These are phyloP conservation scores for Amphiprion clarkii DNA, from an alignment of 2,797 vertebrate species.

Conservation along the genomic window DNA sequence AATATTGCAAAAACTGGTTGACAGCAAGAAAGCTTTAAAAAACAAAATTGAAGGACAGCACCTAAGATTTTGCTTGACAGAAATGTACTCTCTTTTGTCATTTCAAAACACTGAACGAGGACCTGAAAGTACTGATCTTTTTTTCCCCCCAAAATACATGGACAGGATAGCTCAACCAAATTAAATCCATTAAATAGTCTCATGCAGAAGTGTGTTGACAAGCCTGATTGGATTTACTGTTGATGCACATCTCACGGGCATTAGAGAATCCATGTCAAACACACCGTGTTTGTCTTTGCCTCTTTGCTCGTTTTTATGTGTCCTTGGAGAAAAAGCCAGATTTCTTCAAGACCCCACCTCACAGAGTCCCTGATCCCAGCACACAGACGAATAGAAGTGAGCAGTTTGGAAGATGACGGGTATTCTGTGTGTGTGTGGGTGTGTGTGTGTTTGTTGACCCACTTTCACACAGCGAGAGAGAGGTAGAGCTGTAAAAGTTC, in stretches of 20 bases:
- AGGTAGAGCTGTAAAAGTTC: constrained; percentile 68
- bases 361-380: constrained; percentile 45
- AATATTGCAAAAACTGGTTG: neutral
- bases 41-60: neutral
- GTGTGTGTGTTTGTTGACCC: constrained; percentile 71
- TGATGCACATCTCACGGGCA: constrained; percentile 37
- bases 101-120: neutral
- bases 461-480: constrained; percentile 66
- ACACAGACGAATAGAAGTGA: constrained; percentile 45
- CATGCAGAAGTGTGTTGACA: constrained; percentile 47
- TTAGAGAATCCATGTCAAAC: constrained; percentile 60
- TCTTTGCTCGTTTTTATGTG: constrained; percentile 31
- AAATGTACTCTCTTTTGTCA: neutral
- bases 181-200: constrained; percentile 34
- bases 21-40: neutral
- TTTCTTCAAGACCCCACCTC: constrained; percentile 45
- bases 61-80: neutral
- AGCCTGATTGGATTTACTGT: constrained; percentile 57
- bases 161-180: neutral
- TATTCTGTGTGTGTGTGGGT: constrained; percentile 31
- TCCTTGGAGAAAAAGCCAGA: constrained; percentile 39
- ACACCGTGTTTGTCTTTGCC: constrained; percentile 46
- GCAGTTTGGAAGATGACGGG: constrained; percentile 47
- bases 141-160: neutral
- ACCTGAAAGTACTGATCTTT: neutral